A percentile compares a stretch with the other conserved stretches of the same genome.
Evolutionary conservation across 2,888 invertebrate species (phyloP).

Genomic region (Drosophila acutilabella): DNA sequence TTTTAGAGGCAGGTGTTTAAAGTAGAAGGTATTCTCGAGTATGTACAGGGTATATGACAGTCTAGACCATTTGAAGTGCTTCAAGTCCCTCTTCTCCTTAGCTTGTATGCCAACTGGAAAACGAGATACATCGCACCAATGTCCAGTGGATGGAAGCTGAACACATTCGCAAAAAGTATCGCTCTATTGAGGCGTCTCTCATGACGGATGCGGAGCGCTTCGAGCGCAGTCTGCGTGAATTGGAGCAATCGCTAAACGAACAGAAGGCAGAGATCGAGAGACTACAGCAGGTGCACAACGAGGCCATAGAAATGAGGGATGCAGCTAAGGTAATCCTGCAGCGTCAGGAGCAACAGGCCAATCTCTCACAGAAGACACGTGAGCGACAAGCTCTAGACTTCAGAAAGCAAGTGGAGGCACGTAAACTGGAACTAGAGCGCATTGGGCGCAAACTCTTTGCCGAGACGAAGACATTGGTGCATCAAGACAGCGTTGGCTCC

Average conservation of each 20-base stretch:
- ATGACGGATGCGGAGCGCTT: conserved; percentile 90
- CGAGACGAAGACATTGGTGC: conserved; percentile 86
- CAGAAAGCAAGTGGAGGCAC: conserved; percentile 89
- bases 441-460: conserved; percentile 92
- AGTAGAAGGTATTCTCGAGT: background rate
- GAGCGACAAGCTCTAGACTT: conserved; percentile 88
- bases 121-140: conserved; percentile 92
- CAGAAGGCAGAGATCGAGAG: conserved; percentile 91
- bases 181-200: conserved; percentile 89
- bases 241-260: conserved; percentile 89
- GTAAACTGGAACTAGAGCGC: conserved; percentile 90
- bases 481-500: conserved; percentile 87
- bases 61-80: background rate
- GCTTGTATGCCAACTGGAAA: conserved; percentile 90
- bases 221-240: conserved; percentile 89
- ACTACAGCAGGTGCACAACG: conserved; percentile 90
- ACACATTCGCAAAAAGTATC: conserved; percentile 91
- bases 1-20: background rate
- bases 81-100: conserved; percentile 63
- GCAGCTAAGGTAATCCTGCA: conserved; percentile 89
- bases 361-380: conserved; percentile 88
- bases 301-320: conserved; percentile 90
- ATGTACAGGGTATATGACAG: background rate
- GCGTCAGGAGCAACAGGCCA: conserved; percentile 89
- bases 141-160: conserved; percentile 94